A percentile compares a stretch with the other conserved stretches of the same genome.
phyloP scores from a whole-genome alignment of 2,113 vertebrate genomes.

The Trichechus manatus region DNA sequence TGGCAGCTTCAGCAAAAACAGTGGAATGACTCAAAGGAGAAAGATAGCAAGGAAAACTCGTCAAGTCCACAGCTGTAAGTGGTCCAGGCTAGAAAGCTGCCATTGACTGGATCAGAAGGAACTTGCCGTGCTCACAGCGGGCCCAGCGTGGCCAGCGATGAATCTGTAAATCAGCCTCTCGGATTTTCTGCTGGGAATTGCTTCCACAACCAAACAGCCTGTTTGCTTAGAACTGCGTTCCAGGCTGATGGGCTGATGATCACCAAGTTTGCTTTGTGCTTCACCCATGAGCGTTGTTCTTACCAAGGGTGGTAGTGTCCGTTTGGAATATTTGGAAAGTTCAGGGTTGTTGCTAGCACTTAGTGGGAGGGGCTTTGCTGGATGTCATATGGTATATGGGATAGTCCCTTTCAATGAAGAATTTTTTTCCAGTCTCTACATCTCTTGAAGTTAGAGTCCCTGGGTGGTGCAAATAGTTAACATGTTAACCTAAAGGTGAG shows the following conservation, averaged over 20 bases:
- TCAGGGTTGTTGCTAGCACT: background rate
- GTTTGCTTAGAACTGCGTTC: background rate
- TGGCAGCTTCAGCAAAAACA: background rate
- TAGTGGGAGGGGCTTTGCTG: background rate
- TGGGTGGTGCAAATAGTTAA: background rate
- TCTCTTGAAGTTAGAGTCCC: too few species aligned
- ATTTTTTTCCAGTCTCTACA: too few species aligned
- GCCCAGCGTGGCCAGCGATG: background rate
- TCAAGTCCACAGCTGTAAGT: background rate
- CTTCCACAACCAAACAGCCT: accelerated
- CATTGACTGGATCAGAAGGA: background rate
- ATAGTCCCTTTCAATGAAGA: background rate
- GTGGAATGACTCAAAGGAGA: background rate
- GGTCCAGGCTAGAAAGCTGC: background rate
- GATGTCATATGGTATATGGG: background rate
- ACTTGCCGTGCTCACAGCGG: background rate
- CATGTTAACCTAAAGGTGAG: background rate
- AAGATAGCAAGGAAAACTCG: background rate
- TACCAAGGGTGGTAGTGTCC: background rate
- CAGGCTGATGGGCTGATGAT: background rate
- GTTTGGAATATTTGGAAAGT: background rate
- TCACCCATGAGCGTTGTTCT: background rate
- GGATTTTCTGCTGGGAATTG: background rate
- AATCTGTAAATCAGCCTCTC: accelerated
- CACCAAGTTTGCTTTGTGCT: accelerated